A percentile compares a stretch with the other conserved stretches of the same genome.
Conservation (phyloP, 2,113 vertebrate species). For the Neotoma lepida region DNA sequence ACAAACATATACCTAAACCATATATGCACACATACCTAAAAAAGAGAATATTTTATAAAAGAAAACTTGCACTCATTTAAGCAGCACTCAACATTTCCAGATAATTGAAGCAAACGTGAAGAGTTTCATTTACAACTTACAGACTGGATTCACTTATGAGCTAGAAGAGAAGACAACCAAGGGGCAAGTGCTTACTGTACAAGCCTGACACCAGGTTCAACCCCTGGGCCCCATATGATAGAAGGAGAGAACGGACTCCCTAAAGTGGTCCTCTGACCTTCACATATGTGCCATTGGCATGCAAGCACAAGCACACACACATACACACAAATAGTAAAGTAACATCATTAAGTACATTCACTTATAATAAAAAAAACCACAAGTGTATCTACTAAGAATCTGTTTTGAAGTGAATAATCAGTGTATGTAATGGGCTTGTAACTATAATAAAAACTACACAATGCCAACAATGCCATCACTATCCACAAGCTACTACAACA, state of each 20-base stretch:
- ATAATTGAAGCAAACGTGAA: slow-evolving; percentile 36
- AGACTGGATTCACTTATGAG: background rate
- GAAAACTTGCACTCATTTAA: background rate
- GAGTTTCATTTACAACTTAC: background rate
- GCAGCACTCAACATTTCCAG: background rate
- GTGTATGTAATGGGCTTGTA: background rate
- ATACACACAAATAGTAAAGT: background rate
- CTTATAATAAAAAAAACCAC: background rate
- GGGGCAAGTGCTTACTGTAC: background rate
- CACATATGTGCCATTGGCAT: background rate
- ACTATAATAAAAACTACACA: background rate
- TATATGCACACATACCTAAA: background rate
- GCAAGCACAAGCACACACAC: background rate
- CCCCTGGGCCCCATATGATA: background rate
- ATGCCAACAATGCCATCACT: background rate
- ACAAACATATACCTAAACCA: background rate
- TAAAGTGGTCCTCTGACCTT: background rate
- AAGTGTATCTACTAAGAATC: background rate
- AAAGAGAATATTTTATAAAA: background rate
- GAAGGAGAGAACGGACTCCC: background rate
- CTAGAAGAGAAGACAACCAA: background rate
- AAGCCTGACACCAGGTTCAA: background rate
- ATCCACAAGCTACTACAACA: background rate
- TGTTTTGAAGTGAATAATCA: background rate
- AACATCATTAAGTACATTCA: background rate